Evolutionary conservation across 2,888 invertebrate species (phyloP).

Genomic region (Himalopsyche anomala): DNA sequence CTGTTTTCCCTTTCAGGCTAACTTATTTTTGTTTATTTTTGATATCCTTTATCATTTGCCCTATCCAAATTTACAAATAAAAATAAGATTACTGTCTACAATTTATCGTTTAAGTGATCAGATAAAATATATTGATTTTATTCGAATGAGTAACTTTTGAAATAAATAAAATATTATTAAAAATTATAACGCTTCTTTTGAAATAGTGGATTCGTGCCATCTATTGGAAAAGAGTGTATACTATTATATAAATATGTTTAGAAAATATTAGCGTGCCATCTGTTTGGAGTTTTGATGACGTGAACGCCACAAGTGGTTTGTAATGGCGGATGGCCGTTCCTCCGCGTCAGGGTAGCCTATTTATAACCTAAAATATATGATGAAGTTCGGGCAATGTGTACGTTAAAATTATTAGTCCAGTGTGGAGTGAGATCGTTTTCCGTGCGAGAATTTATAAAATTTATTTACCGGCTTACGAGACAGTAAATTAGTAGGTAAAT

Average conservation of each 20-base stretch:
- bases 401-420: slow-evolving; percentile 76
- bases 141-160: too few species aligned
- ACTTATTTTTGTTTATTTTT: too few species aligned
- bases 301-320: slow-evolving; percentile 72
- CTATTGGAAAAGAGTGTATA: slow-evolving; percentile 44
- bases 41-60: too few species aligned
- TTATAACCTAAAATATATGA: slow-evolving; percentile 79
- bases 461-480: slow-evolving; percentile 56
- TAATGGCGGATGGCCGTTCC: slow-evolving; percentile 76
- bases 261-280: slow-evolving; percentile 47
- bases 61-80: too few species aligned
- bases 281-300: slow-evolving; percentile 53
- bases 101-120: too few species aligned
- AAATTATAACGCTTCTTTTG: not conserved
- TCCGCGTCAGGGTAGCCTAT: slow-evolving; percentile 75
- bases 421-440: slow-evolving; percentile 66
- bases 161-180: too few species aligned
- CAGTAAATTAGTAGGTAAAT: slow-evolving; percentile 60
- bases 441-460: slow-evolving; percentile 55
- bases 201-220: slow-evolving; percentile 46
- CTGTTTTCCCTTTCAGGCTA: not conserved
- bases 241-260: slow-evolving; percentile 46
- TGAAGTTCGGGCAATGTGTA: slow-evolving; percentile 79
- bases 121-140: too few species aligned
- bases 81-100: too few species aligned